A percentile compares a stretch with the other conserved stretches of the same genome.
These are phyloP conservation scores for Anarrhichthys ocellatus DNA, from an alignment of 2,113 vertebrate species.

Conservation along the genomic window DNA sequence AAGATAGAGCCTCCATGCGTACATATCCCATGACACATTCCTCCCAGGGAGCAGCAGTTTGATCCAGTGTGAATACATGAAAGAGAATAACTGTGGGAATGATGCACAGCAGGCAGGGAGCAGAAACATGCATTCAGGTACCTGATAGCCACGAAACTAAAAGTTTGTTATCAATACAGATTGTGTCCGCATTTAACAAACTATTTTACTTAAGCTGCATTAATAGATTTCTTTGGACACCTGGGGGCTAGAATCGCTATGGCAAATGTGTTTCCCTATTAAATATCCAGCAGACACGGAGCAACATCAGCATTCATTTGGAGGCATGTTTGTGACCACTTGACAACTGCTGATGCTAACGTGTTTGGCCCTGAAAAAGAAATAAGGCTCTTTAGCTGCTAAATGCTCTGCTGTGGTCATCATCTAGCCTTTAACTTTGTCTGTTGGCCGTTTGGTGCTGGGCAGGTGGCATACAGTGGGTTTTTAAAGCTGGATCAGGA, in stretches of 20 bases:
- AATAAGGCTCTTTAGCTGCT: neutral
- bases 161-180: neutral
- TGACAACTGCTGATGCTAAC: neutral
- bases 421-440: no score
- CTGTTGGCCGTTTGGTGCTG: neutral
- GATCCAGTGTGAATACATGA: slow-evolving; percentile 52
- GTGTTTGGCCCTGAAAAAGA: neutral
- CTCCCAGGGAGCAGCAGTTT: slow-evolving; percentile 39
- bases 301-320: neutral
- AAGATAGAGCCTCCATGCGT: slow-evolving; percentile 32
- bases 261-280: neutral
- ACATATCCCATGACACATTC: slow-evolving; percentile 76
- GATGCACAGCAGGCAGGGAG: slow-evolving; percentile 4
- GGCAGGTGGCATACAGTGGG: neutral
- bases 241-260: neutral
- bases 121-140: slow-evolving; percentile 18
- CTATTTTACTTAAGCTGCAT: neutral
- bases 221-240: neutral
- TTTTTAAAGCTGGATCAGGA: neutral
- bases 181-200: neutral
- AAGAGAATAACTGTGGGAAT: slow-evolving; percentile 60
- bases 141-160: neutral
- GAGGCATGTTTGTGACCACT: neutral
- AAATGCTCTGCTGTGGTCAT: neutral
- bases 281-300: neutral